Percentiles rank a stretch among this genome's conserved stretches.
Evolutionary conservation across 2,113 vertebrate species (phyloP).

Genomic region (Craseonycteris thonglongyai): DNA sequence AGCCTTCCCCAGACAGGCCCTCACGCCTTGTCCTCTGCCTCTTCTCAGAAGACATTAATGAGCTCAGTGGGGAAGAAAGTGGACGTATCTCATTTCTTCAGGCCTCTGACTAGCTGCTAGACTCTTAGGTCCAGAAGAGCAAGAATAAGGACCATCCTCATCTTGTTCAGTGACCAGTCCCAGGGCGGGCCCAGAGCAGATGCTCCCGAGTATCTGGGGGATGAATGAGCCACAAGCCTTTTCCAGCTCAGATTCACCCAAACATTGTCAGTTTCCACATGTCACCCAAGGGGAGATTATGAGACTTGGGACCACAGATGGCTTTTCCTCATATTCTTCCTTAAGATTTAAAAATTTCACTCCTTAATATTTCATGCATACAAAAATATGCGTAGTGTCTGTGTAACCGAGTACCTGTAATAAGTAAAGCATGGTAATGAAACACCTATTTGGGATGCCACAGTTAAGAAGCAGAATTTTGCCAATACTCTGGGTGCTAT

Average conservation of each 20-base stretch:
- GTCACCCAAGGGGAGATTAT: background rate
- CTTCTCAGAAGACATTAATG: background rate
- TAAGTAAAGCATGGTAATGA: background rate
- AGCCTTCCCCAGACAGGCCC: background rate
- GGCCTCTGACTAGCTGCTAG: background rate
- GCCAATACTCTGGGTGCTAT: rapidly evolving
- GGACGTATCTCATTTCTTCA: background rate
- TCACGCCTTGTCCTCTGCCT: background rate
- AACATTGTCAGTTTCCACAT: background rate
- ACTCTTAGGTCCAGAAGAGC: background rate
- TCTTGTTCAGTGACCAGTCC: background rate
- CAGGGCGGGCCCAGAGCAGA: background rate
- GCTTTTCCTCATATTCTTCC: background rate
- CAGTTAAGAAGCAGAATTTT: background rate
- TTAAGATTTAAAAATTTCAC: background rate
- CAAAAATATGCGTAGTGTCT: background rate
- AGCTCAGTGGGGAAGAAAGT: background rate
- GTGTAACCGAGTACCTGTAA: background rate
- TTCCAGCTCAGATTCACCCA: background rate
- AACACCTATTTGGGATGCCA: background rate
- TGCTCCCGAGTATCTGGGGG: background rate
- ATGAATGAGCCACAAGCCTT: background rate
- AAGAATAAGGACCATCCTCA: background rate
- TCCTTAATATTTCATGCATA: background rate
- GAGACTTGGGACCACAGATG: background rate